Conservation (phyloP, 2,888 invertebrate species). For the Ormia ochracea region DNA sequence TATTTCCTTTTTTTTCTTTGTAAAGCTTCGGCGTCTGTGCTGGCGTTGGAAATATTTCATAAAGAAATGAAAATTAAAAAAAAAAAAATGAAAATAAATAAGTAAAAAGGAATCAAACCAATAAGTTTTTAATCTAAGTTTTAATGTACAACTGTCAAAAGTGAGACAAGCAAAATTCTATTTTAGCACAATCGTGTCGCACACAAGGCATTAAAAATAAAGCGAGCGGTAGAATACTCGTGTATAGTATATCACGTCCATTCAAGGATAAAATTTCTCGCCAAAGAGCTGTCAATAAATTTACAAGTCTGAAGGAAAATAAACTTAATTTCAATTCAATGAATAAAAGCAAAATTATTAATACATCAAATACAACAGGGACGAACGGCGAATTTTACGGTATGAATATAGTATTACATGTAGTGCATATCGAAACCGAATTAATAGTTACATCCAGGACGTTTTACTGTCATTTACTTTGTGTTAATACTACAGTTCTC, state of each 20-base stretch:
- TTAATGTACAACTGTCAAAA: slow-evolving; percentile 57
- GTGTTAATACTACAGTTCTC: too few relatives aligned
- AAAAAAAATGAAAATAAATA: slow-evolving; percentile 2
- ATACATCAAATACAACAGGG: too few relatives aligned
- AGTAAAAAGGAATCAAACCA: too few relatives aligned
- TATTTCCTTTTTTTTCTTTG: slow-evolving; percentile 17
- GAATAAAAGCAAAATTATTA: neutral
- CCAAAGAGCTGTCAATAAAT: slow-evolving; percentile 6
- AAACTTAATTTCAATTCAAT: neutral
- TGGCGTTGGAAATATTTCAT: slow-evolving; percentile 20
- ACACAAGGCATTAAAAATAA: neutral
- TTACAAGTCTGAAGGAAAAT: neutral
- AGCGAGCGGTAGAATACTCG: neutral
- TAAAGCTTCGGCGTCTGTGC: slow-evolving; percentile 5
- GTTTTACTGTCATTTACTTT: too few relatives aligned
- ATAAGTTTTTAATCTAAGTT: slow-evolving; percentile 57
- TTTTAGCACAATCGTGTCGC: slow-evolving; percentile 1
- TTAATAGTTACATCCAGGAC: too few relatives aligned
- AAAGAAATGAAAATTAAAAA: slow-evolving; percentile 4
- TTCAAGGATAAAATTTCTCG: neutral
- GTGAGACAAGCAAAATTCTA: slow-evolving; percentile 37
- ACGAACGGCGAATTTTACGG: too few relatives aligned
- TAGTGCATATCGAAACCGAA: too few relatives aligned
- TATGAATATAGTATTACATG: too few relatives aligned
- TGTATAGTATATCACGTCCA: neutral